phyloP scores from a whole-genome alignment of 1,140 invertebrate genomes.

The Drosophila ercepeae region DNA sequence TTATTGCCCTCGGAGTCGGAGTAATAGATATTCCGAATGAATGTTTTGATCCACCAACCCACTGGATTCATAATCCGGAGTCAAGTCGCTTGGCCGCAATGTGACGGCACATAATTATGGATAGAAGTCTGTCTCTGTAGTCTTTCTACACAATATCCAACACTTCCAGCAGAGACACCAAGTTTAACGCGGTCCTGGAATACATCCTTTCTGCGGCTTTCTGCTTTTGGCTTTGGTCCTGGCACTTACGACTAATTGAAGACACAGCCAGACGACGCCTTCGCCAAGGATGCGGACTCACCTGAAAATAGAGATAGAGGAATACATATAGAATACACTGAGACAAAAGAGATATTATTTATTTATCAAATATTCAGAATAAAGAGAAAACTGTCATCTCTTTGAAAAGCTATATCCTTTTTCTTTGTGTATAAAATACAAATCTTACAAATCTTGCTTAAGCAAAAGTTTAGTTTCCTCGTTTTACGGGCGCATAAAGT shows the following conservation, averaged over 20 bases:
- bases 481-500: slow-evolving; percentile 43
- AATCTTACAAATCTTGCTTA: slow-evolving; percentile 24
- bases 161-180: slow-evolving; percentile 6
- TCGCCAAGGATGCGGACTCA: slow-evolving; percentile 44
- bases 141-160: slow-evolving; percentile 29
- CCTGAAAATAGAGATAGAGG: slow-evolving; percentile 54
- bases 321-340: slow-evolving; percentile 14
- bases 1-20: slow-evolving; percentile 30
- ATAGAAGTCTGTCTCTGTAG: no score
- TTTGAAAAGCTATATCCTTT: background rate
- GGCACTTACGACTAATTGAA: slow-evolving; percentile 81
- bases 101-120: slow-evolving; percentile 68
- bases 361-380: no score
- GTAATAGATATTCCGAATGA: slow-evolving; percentile 75
- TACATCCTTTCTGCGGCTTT: slow-evolving; percentile 17
- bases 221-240: slow-evolving; percentile 22
- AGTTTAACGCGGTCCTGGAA: slow-evolving; percentile 11
- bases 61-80: slow-evolving; percentile 21
- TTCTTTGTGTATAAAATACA: background rate
- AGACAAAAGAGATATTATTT: background rate
- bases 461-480: slow-evolving; percentile 39
- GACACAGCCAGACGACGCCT: slow-evolving; percentile 25
- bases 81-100: slow-evolving; percentile 30
- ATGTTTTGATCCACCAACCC: slow-evolving; percentile 42
- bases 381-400: no score